Percentiles rank a stretch among this genome's conserved stretches.
These are phyloP conservation scores for Epinotia demarniana DNA, from an alignment of 2,888 invertebrate genomes.

Conservation along the genomic window DNA sequence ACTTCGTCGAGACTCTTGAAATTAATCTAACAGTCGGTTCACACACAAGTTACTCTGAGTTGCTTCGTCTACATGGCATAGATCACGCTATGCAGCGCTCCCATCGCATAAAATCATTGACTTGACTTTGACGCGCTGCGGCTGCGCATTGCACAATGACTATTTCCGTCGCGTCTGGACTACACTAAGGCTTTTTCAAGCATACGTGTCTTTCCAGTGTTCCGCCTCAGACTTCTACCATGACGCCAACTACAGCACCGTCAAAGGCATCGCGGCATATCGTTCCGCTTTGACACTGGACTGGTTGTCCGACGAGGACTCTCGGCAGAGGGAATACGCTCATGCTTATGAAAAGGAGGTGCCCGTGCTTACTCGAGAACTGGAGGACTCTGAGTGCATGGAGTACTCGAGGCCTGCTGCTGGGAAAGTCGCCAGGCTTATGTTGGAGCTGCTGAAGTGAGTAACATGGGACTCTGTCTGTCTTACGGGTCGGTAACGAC, in stretches of 20 bases:
- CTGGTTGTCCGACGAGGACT: slow-evolving; percentile 22
- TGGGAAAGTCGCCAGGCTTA: slow-evolving; percentile 34
- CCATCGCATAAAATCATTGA: too few species aligned
- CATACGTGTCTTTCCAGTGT: slow-evolving; percentile 18
- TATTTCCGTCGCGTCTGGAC: too few species aligned
- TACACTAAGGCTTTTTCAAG: too few species aligned
- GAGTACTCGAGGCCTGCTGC: slow-evolving; percentile 20
- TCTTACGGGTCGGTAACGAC: too few species aligned
- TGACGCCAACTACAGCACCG: slow-evolving; percentile 12
- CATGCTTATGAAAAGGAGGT: not conserved
- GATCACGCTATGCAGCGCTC: too few species aligned
- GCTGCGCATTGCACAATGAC: too few species aligned
- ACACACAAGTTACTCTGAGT: too few species aligned
- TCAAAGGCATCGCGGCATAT: slow-evolving; percentile 33
- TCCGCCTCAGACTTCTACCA: slow-evolving; percentile 6
- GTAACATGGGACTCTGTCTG: too few species aligned
- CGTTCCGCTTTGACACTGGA: slow-evolving; percentile 39
- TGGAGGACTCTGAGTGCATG: slow-evolving; percentile 19
- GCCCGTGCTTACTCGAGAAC: not conserved
- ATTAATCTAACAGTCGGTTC: too few species aligned
- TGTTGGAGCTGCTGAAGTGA: slow-evolving; percentile 38
- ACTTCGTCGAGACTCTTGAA: too few species aligned
- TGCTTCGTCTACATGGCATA: too few species aligned
- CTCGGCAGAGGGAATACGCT: slow-evolving; percentile 4
- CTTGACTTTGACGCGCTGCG: too few species aligned